Base-by-base conservation (phyloP, 2,888 invertebrate species). In the Chaitophorus viminalis region DNA sequence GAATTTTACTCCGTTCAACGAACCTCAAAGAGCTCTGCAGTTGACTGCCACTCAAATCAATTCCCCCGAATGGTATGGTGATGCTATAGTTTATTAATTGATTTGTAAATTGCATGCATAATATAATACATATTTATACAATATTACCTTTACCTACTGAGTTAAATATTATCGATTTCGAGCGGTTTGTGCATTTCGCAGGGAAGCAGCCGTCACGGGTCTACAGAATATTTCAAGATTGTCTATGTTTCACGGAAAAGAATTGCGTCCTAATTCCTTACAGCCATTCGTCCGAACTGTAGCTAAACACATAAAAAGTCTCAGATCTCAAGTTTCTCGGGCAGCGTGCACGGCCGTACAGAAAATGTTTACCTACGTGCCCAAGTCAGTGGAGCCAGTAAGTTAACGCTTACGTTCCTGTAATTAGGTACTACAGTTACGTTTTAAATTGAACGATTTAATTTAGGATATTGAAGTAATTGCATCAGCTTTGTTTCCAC, bases 301-400 rank as follows among this genome's bases (percentile, higher is more conserved):
- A 39, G 94, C 96, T 0, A 93, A 94, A 89, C 95, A 98, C 90
- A 95, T 97, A 78, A 95, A 95, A 90, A 99, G 98, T 91, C 93
- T 99, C 89, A 93, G 99, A 39, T 99, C 99, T 0, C 97, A 98
- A 91, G 98, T 98, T 0, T 95, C 98, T 0, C 93, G 98, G 79
- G 94, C 95, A 6, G 98, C 98, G 29, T 97, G 99, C 91, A 93
- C 94, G 89, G 94, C 96, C 14, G 93, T 98, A 74, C 95, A 95
- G 1, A 95, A 97, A 89, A 92, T 99, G 90, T 98, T 97, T 91
- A 92, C 93, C 52, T 92, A 94, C 6, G 94, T 94, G 89, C 91
- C 91, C 86, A 91, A 91, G 89, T 91, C 91, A n/a, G 90, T 94
- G 91, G 95, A 95, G 91, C 91, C 93, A 90, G 94, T 94, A 91